These are phyloP conservation scores for Synanthedon myopaeformis DNA, from an alignment of 2,888 invertebrate genomes.

Conservation along the genomic window DNA sequence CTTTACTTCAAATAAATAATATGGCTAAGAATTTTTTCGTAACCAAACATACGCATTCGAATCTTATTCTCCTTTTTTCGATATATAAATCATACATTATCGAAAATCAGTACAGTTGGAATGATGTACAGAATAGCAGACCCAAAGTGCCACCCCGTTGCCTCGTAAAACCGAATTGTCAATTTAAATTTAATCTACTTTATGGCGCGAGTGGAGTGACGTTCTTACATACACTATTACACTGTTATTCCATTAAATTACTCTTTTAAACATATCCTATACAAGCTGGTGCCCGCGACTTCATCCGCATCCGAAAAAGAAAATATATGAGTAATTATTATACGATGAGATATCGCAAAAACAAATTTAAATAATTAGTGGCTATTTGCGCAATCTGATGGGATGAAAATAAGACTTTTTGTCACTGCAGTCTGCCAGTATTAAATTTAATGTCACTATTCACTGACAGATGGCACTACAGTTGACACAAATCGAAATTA, in stretches of 20 bases:
- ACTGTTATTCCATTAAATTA: constrained; percentile 26
- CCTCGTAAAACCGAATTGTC: constrained; percentile 60
- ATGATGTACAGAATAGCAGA: constrained; percentile 5
- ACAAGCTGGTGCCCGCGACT: too few relatives aligned
- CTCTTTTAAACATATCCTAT: constrained; percentile 20
- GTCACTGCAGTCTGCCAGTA: too few relatives aligned
- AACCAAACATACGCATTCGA: background rate
- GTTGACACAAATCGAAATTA: too few relatives aligned
- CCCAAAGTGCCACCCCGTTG: constrained; percentile 9
- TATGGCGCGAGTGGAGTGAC: constrained; percentile 35
- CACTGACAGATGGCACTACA: too few relatives aligned
- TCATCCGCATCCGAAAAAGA: too few relatives aligned
- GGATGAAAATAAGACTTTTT: too few relatives aligned
- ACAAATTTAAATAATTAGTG: too few relatives aligned
- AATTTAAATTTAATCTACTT: constrained; percentile 65
- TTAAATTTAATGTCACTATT: too few relatives aligned
- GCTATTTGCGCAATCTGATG: too few relatives aligned
- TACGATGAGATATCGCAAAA: too few relatives aligned
- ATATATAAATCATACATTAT: background rate
- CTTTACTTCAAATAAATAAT: background rate
- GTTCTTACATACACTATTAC: constrained; percentile 39
- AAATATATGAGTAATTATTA: too few relatives aligned
- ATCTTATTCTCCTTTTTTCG: too few relatives aligned
- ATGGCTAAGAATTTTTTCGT: background rate
- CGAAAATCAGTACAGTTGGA: background rate